These are phyloP conservation scores for Desmodus rotundus DNA, from an alignment of 2,113 vertebrate genomes.

Conservation along the genomic window DNA sequence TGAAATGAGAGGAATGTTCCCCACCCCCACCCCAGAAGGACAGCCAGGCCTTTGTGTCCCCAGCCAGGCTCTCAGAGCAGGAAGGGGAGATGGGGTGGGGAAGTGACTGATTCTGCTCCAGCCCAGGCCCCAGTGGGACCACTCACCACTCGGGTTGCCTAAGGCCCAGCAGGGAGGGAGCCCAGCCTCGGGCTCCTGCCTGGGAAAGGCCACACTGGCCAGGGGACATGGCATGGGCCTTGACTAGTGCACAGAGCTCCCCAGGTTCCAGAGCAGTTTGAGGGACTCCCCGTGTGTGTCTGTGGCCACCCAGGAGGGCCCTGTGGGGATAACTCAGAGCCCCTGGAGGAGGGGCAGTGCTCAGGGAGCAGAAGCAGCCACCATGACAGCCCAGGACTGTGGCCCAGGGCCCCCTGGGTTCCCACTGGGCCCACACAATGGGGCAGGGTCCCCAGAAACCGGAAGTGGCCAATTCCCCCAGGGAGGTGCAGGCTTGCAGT, in stretches of 20 bases:
- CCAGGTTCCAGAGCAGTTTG: not conserved
- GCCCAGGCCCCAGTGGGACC: not conserved
- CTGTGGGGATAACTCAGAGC: not conserved
- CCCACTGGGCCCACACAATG: not conserved
- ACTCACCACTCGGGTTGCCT: too few relatives aligned
- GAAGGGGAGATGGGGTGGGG: too few relatives aligned
- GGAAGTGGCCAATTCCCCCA: too few relatives aligned
- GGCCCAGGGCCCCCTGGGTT: too few relatives aligned
- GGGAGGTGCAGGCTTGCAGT: not conserved
- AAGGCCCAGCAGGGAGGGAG: not conserved
- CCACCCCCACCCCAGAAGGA: not conserved
- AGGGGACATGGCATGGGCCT: rapidly evolving
- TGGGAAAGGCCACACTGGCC: not conserved
- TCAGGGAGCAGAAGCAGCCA: not conserved
- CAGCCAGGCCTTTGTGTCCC: not conserved
- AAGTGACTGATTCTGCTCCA: not conserved
- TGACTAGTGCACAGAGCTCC: not conserved
- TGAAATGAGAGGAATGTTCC: too few relatives aligned
- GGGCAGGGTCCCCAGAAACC: not conserved
- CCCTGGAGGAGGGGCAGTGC: too few relatives aligned
- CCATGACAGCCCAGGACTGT: rapidly evolving
- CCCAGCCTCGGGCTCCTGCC: not conserved
- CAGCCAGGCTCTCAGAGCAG: not conserved
- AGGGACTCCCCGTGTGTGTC: not conserved
- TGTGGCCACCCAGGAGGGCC: not conserved